Base-by-base conservation (phyloP, 2,888 invertebrate species). In the Cecidostiba fungosa region DNA sequence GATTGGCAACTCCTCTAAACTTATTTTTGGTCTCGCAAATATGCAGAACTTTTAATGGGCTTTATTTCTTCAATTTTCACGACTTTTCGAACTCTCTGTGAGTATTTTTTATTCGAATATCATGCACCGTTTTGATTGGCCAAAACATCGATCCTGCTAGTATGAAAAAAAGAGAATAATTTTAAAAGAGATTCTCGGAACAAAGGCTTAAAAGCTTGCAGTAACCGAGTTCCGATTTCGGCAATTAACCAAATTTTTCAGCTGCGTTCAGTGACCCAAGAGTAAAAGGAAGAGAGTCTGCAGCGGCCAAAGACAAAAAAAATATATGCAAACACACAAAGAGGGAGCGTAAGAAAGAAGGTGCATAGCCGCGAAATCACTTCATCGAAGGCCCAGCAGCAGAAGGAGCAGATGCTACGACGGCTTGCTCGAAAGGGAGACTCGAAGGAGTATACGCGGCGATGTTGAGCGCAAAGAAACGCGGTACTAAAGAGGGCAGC, bases 311-410 rank as follows among this genome's bases (percentile, higher is more conserved):
- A 19, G 50, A 69, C 32, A 82, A 82, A 50, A 69, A 36, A 62
- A 26, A 54, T 12, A 62, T 29, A 72, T 39, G 32, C 62, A 54
- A 23, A 54, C 69, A 59, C 77, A 29, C n/a, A 23, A 76, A 74
- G 81, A 19, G 62, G 36, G 29, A 78, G 14, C 32, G 69, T 5
- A 50, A 66, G 26, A 66, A 19, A 29, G 59, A 89, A 89, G 89
- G 90, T 89, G 89, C 90, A 88, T 89, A 88, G 88, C 89, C 87
- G 87, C 89, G 89, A 91, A 92, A 92, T 92, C 92, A 91, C 91
- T 91, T 91, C 90, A 91, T 92, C 91, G 90, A 89, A 89, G 72
- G 47, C 84, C 74, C 62, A 14, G 59, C n/a, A 43, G 76, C 54
- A 84, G 86, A 80, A 83, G 66, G 88, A 90, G 91, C 91, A 92